Conservation (phyloP, 1,140 invertebrate genomes). For the Drosophila sulfurigaster region DNA sequence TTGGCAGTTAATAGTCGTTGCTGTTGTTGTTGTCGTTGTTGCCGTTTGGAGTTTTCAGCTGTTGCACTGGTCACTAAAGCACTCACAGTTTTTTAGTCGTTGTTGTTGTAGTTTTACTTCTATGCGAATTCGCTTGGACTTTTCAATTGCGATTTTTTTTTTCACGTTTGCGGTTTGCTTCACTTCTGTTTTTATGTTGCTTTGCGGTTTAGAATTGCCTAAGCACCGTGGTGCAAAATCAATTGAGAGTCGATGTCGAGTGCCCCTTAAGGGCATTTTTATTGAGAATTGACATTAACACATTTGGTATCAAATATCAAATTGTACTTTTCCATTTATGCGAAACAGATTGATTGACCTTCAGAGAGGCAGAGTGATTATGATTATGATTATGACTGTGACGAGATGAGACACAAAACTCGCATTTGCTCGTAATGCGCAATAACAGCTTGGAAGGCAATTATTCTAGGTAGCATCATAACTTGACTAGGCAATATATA, state of each 20-base stretch:
- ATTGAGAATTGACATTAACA: conserved; percentile 6
- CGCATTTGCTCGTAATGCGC: conserved; percentile 13
- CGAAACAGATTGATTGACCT: not conserved
- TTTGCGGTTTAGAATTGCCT: conserved; percentile 52
- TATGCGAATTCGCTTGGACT: conserved; percentile 31
- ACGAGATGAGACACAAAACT: conserved; percentile 1
- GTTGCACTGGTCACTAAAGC: conserved; percentile 50
- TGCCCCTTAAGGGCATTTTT: conserved; percentile 1
- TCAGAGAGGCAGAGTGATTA: not conserved
- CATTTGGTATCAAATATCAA: not conserved
- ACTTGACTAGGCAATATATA: not conserved
- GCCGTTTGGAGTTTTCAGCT: conserved; percentile 20
- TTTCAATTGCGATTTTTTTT: conserved; percentile 68
- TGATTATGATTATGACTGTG: not conserved
- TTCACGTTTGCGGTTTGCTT: conserved; percentile 42
- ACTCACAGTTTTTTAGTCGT: not conserved
- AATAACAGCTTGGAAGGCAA: conserved; percentile 12
- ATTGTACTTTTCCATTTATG: not conserved
- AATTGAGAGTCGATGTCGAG: conserved; percentile 17
- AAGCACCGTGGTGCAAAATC: conserved; percentile 38
- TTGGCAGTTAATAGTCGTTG: conserved; percentile 56
- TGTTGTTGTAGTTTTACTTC: conserved; percentile 10
- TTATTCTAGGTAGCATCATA: conserved; percentile 3
- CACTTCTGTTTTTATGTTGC: conserved; percentile 54
- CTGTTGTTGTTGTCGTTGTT: conserved; percentile 35